Conservation (phyloP, 2,888 invertebrate genomes). For the Prosopocoilus inquinatus region DNA sequence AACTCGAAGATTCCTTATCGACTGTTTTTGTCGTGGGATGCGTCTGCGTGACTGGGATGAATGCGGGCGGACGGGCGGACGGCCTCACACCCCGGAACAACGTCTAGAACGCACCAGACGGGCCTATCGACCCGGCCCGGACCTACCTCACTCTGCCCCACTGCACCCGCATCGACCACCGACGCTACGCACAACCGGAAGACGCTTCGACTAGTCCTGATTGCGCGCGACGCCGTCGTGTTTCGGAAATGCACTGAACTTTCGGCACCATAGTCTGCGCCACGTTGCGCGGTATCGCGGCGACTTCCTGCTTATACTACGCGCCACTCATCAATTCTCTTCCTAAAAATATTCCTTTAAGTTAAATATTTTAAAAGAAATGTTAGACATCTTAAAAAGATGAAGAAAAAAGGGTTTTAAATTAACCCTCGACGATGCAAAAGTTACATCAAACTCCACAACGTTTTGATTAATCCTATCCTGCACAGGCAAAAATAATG, state of each 20-base stretch:
- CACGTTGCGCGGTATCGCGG: not conserved
- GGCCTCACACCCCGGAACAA: conserved; percentile 16
- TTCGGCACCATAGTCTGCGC: not conserved
- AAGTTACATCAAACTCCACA: no score
- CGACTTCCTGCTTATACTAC: not conserved
- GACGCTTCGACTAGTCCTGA: conserved; percentile 21
- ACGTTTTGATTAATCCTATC: no score
- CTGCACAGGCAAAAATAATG: no score
- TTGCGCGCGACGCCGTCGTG: conserved; percentile 17
- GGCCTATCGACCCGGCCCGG: conserved; percentile 42
- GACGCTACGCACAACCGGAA: conserved; percentile 31
- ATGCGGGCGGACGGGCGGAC: conserved; percentile 6
- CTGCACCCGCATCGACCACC: conserved; percentile 34
- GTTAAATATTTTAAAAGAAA: no score
- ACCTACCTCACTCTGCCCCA: conserved; percentile 42
- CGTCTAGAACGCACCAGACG: conserved; percentile 36
- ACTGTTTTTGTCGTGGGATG: conserved; percentile 16
- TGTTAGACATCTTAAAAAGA: no score
- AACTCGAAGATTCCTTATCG: conserved; percentile 6
- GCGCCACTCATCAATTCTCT: not conserved
- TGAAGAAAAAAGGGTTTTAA: no score
- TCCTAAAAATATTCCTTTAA: no score
- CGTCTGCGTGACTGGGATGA: conserved; percentile 21
- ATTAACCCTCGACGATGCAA: no score
- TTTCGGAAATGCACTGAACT: conserved; percentile 16